A percentile compares a stretch with the other conserved stretches of the same genome.
Evolutionary conservation across 2,113 vertebrate species (phyloP).

Genomic region (Misgurnus anguillicaudatus): DNA sequence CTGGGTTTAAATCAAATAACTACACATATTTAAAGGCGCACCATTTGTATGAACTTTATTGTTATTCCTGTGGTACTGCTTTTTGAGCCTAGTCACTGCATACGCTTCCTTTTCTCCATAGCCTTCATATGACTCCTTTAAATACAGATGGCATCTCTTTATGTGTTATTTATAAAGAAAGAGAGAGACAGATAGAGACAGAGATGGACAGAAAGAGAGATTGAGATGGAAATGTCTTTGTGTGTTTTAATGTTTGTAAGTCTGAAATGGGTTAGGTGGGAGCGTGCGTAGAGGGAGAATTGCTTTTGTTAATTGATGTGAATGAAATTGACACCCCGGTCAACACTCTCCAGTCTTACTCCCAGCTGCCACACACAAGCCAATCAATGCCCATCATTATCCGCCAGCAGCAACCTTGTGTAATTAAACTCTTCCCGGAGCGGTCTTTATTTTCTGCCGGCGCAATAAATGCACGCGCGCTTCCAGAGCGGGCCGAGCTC

Average conservation of each 20-base stretch:
- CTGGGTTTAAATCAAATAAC: no score
- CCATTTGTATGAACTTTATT: no score
- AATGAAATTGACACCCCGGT: constrained; percentile 45
- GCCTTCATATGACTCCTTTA: background rate
- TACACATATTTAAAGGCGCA: no score
- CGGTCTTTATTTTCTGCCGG: constrained; percentile 35
- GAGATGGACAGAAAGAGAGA: background rate
- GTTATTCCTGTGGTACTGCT: no score
- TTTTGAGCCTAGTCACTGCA: no score
- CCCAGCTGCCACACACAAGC: constrained; percentile 46
- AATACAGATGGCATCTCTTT: background rate
- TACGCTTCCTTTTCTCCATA: background rate
- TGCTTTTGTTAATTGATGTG: constrained; percentile 44
- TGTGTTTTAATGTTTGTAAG: constrained; percentile 24
- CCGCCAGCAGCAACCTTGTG: constrained; percentile 31
- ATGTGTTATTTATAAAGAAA: background rate
- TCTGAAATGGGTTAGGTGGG: constrained; percentile 2
- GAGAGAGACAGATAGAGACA: background rate
- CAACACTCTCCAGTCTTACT: constrained; percentile 41
- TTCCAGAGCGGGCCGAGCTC: constrained; percentile 9
- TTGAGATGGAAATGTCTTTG: constrained; percentile 28
- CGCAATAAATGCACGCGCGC: background rate
- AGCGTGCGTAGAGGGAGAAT: constrained; percentile 33
- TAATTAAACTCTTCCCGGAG: constrained; percentile 44
- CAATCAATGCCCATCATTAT: constrained; percentile 51